Percentiles rank a stretch among this genome's conserved stretches.
Conservation (phyloP, 2,888 invertebrate species). For the Griposia aprilina region DNA sequence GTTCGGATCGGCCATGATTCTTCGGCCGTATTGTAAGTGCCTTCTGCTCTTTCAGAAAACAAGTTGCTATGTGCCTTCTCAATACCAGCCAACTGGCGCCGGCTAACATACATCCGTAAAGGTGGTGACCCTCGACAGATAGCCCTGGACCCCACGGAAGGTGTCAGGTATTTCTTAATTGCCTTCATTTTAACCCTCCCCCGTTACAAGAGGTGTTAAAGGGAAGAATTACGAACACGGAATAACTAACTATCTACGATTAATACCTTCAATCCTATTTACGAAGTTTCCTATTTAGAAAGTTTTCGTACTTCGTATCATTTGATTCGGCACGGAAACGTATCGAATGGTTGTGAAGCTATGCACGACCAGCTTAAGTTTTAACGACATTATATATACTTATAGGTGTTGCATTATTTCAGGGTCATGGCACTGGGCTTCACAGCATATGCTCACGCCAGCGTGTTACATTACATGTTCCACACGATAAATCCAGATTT, state of each 20-base stretch:
- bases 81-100: slow-evolving; percentile 58
- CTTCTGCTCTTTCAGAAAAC: slow-evolving; percentile 54
- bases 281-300: not conserved
- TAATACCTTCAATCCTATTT: not conserved
- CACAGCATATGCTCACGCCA: slow-evolving; percentile 48
- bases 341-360: not conserved
- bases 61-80: slow-evolving; percentile 59
- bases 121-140: slow-evolving; percentile 46
- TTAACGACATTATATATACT: not conserved
- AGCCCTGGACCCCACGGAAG: slow-evolving; percentile 48
- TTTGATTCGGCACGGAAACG: not conserved
- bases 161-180: slow-evolving; percentile 43
- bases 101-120: slow-evolving; percentile 39
- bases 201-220: not conserved
- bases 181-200: not conserved
- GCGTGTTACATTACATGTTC: slow-evolving; percentile 26
- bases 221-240: not conserved
- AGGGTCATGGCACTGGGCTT: slow-evolving; percentile 45
- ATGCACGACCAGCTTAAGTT: not conserved
- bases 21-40: not conserved
- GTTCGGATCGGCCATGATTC: not conserved
- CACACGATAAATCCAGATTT: slow-evolving; percentile 54
- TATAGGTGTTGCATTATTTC: slow-evolving; percentile 23
- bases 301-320: too few species aligned
- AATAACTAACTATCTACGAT: not conserved